Conservation (phyloP, 2,113 vertebrate species). For the Pachycephala philippinensis region DNA sequence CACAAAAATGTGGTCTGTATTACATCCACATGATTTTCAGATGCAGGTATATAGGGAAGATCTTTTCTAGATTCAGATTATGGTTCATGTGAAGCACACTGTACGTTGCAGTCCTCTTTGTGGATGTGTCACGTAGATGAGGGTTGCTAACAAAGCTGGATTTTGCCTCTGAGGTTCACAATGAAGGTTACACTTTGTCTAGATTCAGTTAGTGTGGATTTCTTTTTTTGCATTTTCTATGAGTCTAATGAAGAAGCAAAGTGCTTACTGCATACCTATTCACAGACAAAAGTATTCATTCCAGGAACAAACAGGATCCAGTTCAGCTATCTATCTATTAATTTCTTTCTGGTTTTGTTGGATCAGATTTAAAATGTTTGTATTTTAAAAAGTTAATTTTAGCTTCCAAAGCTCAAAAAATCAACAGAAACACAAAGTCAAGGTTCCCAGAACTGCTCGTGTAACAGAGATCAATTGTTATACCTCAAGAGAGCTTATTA, state of each 20-base stretch:
- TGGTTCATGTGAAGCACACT: background rate
- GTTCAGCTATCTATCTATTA: background rate
- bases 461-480: background rate
- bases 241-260: background rate
- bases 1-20: background rate
- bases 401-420: background rate
- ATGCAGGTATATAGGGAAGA: background rate
- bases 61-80: background rate
- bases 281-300: background rate
- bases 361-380: background rate
- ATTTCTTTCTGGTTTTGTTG: background rate
- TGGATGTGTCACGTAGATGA: background rate
- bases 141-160: background rate
- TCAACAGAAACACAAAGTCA: background rate
- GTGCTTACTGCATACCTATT: background rate
- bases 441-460: background rate
- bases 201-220: background rate
- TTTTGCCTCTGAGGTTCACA: background rate
- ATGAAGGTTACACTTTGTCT: background rate
- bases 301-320: background rate
- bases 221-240: background rate
- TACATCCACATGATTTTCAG: background rate
- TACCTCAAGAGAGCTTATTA: background rate
- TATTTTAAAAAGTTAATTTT: background rate
- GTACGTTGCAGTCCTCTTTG: background rate